Conservation (phyloP, 2,888 invertebrate species). For the Odontothrips loti region DNA sequence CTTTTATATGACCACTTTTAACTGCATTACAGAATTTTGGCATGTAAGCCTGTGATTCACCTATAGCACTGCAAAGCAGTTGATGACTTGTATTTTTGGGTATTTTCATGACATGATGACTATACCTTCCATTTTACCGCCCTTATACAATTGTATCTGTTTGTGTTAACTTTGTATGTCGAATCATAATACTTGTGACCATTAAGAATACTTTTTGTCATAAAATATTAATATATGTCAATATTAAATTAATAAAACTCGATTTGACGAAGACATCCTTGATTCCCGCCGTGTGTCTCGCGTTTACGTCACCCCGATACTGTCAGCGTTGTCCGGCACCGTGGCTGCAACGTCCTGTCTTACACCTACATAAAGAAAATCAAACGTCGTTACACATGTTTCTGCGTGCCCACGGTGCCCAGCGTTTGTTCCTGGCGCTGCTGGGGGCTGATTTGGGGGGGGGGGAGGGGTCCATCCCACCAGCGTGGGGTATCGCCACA, state of each 20-base stretch:
- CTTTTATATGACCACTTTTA: not conserved
- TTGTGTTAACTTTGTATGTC: not conserved
- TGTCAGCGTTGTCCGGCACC: no score
- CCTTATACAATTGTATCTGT: not conserved
- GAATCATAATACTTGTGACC: not conserved
- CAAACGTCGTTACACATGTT: no score
- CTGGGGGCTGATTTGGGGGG: no score
- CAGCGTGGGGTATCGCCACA: no score
- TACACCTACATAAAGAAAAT: no score
- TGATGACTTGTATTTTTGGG: not conserved
- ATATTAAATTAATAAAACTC: conserved; percentile 1
- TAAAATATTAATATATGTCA: conserved; percentile 2
- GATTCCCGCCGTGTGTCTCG: not conserved
- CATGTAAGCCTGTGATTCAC: not conserved
- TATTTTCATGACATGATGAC: not conserved
- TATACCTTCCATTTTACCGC: not conserved
- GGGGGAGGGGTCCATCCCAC: no score
- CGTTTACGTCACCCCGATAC: not conserved
- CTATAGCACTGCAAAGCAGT: not conserved
- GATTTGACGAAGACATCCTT: not conserved
- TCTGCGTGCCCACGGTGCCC: no score
- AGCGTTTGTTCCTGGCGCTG: no score
- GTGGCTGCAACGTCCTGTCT: no score
- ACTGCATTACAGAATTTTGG: not conserved
- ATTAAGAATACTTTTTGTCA: not conserved